Base-by-base conservation (phyloP, 2,888 invertebrate species). In the Tuta absoluta region DNA sequence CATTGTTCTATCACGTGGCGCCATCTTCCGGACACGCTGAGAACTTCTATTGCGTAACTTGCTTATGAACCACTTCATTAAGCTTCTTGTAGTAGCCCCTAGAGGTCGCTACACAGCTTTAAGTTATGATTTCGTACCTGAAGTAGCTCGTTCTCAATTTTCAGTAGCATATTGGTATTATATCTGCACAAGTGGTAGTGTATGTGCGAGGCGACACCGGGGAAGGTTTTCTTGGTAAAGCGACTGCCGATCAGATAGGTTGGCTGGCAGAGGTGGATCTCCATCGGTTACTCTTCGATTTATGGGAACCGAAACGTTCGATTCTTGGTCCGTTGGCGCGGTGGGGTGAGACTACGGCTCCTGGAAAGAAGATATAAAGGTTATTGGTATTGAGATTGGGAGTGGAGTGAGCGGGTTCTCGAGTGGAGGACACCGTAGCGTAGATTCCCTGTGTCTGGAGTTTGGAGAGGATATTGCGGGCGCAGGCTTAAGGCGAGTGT, bases 111-210 rank as follows among this genome's bases (percentile, higher is more conserved):
- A n/a, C n/a, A n/a, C n/a, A n/a, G n/a, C n/a, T n/a, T n/a, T n/a
- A n/a, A n/a, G n/a, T n/a, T n/a, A n/a, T n/a, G n/a, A n/a, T n/a
- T n/a, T n/a, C n/a, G 28, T n/a, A 56, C 56, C 58, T 58, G 95
- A 67, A 96, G 93, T 78, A 96, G 93, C 82, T 94, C 94, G 89
- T 95, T 95, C 84, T 95, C 94, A 77, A 95, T 91, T 88, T 93
- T 94, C 86, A 95, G 87, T 81, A 94, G 93, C 95, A 95, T 95
- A 85, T 94, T 93, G 71, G 82, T 74, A 72, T 79, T 83, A 61
- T 77, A 81, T 17, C 84, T 79, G 64, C 81, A 51, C 21, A 51
- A 80, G 68, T 84, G 84, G 69, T 87, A 84, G 67, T 86, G 85
- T 75, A 82, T 81, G 75, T 81, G 87, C 62, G 84, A 84, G 11